phyloP scores from a whole-genome alignment of 2,113 vertebrate species.

The Anarhynchus alexandrinus region DNA sequence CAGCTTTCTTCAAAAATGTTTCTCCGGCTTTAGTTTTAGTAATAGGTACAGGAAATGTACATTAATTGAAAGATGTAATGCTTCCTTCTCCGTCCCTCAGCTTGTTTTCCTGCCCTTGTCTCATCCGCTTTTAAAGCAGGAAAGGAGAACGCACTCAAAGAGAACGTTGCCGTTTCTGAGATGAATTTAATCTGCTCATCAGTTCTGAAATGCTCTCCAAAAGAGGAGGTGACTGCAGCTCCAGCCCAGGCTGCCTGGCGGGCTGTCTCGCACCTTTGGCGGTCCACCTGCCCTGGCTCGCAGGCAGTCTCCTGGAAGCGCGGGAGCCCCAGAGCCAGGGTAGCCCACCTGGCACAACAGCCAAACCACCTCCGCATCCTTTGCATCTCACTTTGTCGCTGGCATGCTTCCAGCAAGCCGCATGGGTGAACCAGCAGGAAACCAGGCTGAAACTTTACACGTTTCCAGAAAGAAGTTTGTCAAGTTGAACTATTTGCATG shows the following conservation, averaged over 20 bases:
- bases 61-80: not conserved
- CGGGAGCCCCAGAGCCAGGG: not conserved
- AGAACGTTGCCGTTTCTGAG: not conserved
- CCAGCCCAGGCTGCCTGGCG: not conserved
- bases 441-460: not conserved
- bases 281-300: not conserved
- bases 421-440: conserved; percentile 4
- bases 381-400: not conserved
- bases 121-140: not conserved
- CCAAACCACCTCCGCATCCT: not conserved
- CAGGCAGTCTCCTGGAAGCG: not conserved
- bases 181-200: conserved; percentile 18
- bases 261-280: not conserved
- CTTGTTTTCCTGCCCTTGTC: not conserved
- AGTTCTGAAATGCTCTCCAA: not conserved
- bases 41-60: not conserved
- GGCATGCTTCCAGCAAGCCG: conserved; percentile 2
- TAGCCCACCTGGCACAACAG: conserved; percentile 11
- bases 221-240: not conserved
- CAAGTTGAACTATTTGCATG: not conserved
- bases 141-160: not conserved
- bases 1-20: not conserved
- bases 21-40: not conserved
- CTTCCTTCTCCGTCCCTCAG: not conserved
- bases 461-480: conserved; percentile 4